phyloP scores from a whole-genome alignment of 2,888 invertebrate species.

The Orchestes rusci region DNA sequence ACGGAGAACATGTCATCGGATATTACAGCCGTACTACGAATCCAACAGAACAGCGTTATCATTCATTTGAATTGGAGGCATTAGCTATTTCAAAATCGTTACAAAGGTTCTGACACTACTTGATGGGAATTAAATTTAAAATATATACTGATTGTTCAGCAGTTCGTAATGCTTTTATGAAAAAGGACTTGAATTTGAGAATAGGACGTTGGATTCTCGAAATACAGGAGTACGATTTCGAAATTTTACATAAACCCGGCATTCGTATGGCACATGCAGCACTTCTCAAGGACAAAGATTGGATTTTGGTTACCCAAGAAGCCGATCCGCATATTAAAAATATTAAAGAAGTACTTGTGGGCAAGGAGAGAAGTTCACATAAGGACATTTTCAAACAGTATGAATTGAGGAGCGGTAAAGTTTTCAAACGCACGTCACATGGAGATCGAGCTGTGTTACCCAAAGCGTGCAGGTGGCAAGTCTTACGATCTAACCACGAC shows the following conservation, averaged over 20 bases:
- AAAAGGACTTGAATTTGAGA: slow-evolving; percentile 6
- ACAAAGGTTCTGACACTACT: slow-evolving; percentile 15
- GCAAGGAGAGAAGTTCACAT: too few species aligned
- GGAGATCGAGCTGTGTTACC: too few species aligned
- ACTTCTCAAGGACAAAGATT: slow-evolving; percentile 7
- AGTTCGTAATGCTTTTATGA: neutral
- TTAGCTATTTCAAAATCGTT: neutral
- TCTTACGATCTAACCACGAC: too few species aligned
- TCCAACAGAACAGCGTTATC: neutral
- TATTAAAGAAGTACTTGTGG: too few species aligned
- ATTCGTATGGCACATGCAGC: slow-evolving; percentile 2
- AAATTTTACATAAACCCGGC: slow-evolving; percentile 6
- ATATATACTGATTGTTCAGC: slow-evolving; percentile 9
- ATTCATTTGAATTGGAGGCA: slow-evolving; percentile 7
- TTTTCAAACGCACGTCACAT: too few species aligned
- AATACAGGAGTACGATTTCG: slow-evolving; percentile 5
- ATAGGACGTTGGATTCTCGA: slow-evolving; percentile 1
- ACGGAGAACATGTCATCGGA: neutral
- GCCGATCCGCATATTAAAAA: too few species aligned
- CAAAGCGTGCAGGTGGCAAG: too few species aligned
- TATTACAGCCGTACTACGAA: slow-evolving; percentile 3
- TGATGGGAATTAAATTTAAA: slow-evolving; percentile 22
- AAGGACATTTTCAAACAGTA: too few species aligned
- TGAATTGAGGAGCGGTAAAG: too few species aligned
- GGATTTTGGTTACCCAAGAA: slow-evolving; percentile 17